Conservation (phyloP, 2,797 vertebrate species). For the Chelon labrosus region DNA sequence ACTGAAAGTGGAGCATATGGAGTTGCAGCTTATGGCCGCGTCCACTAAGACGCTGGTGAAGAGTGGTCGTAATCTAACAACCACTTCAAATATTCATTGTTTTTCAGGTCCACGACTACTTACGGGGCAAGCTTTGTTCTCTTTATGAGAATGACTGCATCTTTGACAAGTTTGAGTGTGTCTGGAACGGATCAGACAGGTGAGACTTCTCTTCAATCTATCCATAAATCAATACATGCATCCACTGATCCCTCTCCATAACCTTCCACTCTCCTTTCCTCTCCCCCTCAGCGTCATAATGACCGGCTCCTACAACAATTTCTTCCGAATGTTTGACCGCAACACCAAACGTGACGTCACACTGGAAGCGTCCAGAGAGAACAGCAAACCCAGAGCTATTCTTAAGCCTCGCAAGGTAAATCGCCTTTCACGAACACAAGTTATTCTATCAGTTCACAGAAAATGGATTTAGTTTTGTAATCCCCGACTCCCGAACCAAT, state of each 20-base stretch:
- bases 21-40: conserved; percentile 42
- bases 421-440: background rate
- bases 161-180: conserved; percentile 99
- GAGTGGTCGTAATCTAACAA: background rate
- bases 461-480: conserved; percentile 9
- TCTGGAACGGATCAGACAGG: conserved; percentile 99
- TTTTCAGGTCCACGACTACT: conserved; percentile 95
- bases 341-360: conserved; percentile 91
- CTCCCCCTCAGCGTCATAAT: conserved; percentile 89
- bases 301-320: conserved; percentile 98
- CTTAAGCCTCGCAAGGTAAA: conserved; percentile 92
- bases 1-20: conserved; percentile 68
- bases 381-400: conserved; percentile 94
- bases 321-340: conserved; percentile 97
- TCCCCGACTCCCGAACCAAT: background rate
- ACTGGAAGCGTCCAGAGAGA: conserved; percentile 94
- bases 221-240: background rate
- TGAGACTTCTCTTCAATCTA: conserved; percentile 67
- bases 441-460: background rate
- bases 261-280: conserved; percentile 5
- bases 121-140: conserved; percentile 97
- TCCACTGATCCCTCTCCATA: background rate
- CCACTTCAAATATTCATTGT: background rate
- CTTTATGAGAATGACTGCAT: conserved; percentile 99
- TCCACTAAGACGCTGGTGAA: conserved; percentile 3